Percentiles rank a stretch among this genome's conserved stretches.
phyloP scores from a whole-genome alignment of 2,113 vertebrate genomes.

The Galeopterus variegatus region DNA sequence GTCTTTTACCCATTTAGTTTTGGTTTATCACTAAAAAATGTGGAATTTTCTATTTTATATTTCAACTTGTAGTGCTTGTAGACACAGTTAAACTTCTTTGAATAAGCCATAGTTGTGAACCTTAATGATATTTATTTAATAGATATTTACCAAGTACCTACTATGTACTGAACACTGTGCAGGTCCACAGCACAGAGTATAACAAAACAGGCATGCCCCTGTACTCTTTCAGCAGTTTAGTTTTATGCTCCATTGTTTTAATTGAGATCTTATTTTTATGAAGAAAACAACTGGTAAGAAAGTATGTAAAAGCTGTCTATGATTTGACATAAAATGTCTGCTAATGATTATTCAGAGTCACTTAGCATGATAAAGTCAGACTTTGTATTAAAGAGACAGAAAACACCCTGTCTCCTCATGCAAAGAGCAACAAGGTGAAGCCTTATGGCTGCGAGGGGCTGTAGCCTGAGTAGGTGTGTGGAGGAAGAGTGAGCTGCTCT shows the following conservation, averaged over 20 bases:
- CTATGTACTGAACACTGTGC: background rate
- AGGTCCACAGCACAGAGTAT: background rate
- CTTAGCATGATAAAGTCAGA: background rate
- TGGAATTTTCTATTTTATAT: background rate
- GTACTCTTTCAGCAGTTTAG: background rate
- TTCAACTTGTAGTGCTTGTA: background rate
- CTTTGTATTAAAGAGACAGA: background rate
- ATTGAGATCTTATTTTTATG: background rate
- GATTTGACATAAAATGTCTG: background rate
- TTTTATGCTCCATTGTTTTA: constrained; percentile 39
- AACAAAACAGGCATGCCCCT: background rate
- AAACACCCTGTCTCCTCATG: background rate
- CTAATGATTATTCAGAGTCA: background rate
- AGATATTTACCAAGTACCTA: too few species aligned
- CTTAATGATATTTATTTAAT: background rate
- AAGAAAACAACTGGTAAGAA: background rate
- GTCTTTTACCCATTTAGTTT: background rate
- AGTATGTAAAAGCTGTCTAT: background rate
- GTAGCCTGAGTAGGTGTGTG: background rate
- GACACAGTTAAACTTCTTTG: background rate
- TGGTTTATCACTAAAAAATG: background rate
- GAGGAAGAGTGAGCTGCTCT: background rate
- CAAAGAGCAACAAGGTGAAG: background rate
- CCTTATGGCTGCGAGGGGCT: background rate
- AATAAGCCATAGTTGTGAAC: background rate